Evolutionary conservation across 2,888 invertebrate genomes (phyloP).

Genomic region (Julus scandinavius): DNA sequence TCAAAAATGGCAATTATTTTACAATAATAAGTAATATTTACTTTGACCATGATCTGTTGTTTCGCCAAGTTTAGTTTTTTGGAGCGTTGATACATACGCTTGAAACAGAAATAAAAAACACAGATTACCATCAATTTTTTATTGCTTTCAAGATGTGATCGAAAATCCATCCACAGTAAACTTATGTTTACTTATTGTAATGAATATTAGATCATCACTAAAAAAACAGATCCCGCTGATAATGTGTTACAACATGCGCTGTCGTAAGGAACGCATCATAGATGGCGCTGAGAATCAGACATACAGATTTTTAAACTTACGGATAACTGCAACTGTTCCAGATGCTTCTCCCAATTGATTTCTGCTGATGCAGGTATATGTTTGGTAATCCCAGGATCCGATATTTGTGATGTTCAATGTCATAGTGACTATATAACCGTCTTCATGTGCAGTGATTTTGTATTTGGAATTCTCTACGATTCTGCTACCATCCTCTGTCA

Average conservation of each 20-base stretch:
- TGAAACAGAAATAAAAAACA: not conserved
- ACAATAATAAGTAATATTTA: not conserved
- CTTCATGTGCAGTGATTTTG: conserved; percentile 53
- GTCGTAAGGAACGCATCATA: not conserved
- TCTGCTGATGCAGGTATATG: conserved; percentile 60
- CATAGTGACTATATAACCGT: conserved; percentile 57
- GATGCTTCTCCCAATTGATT: conserved; percentile 60
- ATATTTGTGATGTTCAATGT: conserved; percentile 60
- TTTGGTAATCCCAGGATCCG: conserved; percentile 59
- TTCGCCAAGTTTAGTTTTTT: not conserved
- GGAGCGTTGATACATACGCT: not conserved
- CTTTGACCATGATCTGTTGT: not conserved
- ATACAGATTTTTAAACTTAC: conserved; percentile 56
- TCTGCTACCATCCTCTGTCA: conserved; percentile 78
- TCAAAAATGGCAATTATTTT: not conserved
- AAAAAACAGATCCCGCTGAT: too few relatives aligned
- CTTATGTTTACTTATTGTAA: not conserved
- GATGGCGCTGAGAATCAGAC: not conserved
- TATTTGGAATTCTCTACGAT: conserved; percentile 77
- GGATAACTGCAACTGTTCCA: conserved; percentile 60
- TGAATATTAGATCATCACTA: not conserved
- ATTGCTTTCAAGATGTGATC: too few relatives aligned
- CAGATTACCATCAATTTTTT: too few relatives aligned
- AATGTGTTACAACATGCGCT: too few relatives aligned
- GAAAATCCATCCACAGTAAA: too few relatives aligned